phyloP scores from a whole-genome alignment of 1,140 invertebrate species.

The Doryteuthis pealeii region DNA sequence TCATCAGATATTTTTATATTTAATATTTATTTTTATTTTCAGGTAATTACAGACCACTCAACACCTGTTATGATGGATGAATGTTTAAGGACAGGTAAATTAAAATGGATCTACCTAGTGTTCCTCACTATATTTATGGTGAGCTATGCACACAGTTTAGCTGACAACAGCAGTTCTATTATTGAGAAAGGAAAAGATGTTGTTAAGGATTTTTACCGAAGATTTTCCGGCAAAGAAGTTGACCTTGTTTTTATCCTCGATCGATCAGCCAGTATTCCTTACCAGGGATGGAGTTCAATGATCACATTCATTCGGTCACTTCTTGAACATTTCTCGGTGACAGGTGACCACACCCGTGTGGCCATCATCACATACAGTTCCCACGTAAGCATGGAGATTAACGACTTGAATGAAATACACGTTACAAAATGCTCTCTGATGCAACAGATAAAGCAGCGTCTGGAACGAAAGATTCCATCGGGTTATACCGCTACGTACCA shows the following conservation, averaged over 20 bases:
- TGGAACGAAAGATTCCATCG: slow-evolving; percentile 25
- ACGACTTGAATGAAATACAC: slow-evolving; percentile 27
- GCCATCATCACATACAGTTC: slow-evolving; percentile 38
- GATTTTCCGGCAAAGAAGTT: slow-evolving; percentile 27
- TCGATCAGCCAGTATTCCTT: slow-evolving; percentile 29
- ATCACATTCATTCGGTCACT: slow-evolving; percentile 31
- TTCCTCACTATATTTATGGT: too few relatives aligned
- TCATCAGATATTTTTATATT: too few relatives aligned
- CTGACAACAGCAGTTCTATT: neutral
- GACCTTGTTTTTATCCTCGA: slow-evolving; percentile 44
- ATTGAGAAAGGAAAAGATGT: slow-evolving; percentile 20
- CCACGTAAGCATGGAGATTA: slow-evolving; percentile 29
- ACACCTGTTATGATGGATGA: too few relatives aligned
- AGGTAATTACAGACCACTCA: too few relatives aligned
- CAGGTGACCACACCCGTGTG: slow-evolving; percentile 34
- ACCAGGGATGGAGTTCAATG: slow-evolving; percentile 33
- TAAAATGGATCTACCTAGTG: too few relatives aligned
- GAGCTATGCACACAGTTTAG: too few relatives aligned
- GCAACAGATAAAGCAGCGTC: slow-evolving; percentile 18
- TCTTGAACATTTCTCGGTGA: slow-evolving; percentile 40
- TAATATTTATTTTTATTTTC: too few relatives aligned
- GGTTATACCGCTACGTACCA: slow-evolving; percentile 39
- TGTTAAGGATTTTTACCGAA: slow-evolving; percentile 24
- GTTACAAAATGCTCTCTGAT: slow-evolving; percentile 37
- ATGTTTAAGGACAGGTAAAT: too few relatives aligned